Evolutionary conservation across 2,113 vertebrate genomes (phyloP).

Genomic region (Nyctereutes procyonoides): DNA sequence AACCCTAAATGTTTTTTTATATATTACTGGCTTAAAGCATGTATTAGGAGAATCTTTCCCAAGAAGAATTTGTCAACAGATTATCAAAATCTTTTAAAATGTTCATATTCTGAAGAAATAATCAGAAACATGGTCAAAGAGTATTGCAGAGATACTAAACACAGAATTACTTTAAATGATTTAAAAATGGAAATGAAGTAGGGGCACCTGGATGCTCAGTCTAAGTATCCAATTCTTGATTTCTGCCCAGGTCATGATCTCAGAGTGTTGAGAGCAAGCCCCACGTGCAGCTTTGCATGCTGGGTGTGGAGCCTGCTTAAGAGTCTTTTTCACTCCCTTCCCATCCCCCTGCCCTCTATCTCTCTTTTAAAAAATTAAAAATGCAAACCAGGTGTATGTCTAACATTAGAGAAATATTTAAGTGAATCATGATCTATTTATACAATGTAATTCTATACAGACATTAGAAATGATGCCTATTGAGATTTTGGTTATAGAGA

Average conservation of each 20-base stretch:
- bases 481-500: neutral
- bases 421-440: neutral
- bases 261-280: neutral
- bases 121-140: neutral
- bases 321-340: neutral
- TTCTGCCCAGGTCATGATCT: neutral
- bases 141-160: neutral
- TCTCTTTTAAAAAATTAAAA: neutral
- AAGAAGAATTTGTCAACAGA: neutral
- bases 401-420: slow-evolving; percentile 8
- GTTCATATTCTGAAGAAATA: slow-evolving; percentile 20
- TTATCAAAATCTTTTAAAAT: slow-evolving; percentile 3
- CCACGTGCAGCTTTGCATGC: neutral
- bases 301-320: neutral
- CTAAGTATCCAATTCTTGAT: neutral
- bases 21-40: neutral
- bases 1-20: neutral
- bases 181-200: neutral
- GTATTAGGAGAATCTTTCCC: neutral
- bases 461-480: neutral
- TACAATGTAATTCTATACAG: neutral
- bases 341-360: neutral
- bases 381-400: neutral
- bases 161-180: neutral
- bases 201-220: neutral